Evolutionary conservation across 2,113 vertebrate species (phyloP).

Genomic region (Muntiacus muntjak): DNA sequence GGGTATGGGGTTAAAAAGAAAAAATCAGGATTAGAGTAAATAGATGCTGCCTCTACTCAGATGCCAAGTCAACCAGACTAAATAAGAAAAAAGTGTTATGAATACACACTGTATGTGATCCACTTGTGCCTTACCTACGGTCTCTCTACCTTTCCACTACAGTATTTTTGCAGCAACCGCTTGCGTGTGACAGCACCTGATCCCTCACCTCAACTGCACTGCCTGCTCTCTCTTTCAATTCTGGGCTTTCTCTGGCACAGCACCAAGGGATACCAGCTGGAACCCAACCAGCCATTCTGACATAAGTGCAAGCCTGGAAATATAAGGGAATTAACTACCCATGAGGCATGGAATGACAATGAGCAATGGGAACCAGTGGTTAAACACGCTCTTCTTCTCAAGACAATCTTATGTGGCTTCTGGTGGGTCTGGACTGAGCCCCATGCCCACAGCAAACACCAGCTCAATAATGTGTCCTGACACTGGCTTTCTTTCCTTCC

Average conservation of each 20-base stretch:
- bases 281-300: not conserved
- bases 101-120: not conserved
- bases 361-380: not conserved
- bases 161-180: not conserved
- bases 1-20: not conserved
- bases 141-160: not conserved
- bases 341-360: not conserved
- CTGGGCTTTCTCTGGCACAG: not conserved
- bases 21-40: not conserved
- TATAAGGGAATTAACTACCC: not conserved
- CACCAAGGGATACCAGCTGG: not conserved
- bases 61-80: not conserved
- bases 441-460: not conserved
- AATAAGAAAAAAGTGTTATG: not conserved
- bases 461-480: not conserved
- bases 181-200: not conserved
- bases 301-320: not conserved
- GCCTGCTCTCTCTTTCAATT: not conserved
- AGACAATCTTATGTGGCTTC: not conserved
- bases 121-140: no score
- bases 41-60: not conserved
- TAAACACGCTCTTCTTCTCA: not conserved
- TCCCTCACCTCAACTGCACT: not conserved
- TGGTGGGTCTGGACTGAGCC: not conserved
- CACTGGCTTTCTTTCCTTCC: not conserved